Evolutionary conservation across 2,888 invertebrate species (phyloP).

Genomic region (Tipula confusa): DNA sequence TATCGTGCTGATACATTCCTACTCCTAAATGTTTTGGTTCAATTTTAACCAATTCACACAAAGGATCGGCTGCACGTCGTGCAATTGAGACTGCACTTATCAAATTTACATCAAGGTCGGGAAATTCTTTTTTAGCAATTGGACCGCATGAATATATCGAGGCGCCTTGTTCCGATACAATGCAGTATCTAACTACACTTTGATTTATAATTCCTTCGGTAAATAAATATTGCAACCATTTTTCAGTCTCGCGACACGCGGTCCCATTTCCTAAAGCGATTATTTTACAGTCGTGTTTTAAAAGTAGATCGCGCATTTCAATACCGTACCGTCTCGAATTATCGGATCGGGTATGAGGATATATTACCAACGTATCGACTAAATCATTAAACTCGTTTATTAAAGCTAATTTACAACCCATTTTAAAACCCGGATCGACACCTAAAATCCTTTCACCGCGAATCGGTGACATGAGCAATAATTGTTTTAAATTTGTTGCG

Average conservation of each 20-base stretch:
- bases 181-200: conserved; percentile 60
- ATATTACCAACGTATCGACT: conserved; percentile 63
- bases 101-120: conserved; percentile 74
- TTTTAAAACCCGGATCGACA: conserved; percentile 83
- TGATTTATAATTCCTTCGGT: conserved; percentile 54
- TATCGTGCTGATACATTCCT: conserved; percentile 94
- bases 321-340: conserved; percentile 41
- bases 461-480: conserved; percentile 75
- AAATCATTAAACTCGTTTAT: conserved; percentile 68
- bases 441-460: conserved; percentile 76
- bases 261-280: conserved; percentile 89
- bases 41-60: conserved; percentile 88
- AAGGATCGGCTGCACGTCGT: conserved; percentile 81
- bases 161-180: conserved; percentile 86
- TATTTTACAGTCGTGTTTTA: conserved; percentile 60
- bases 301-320: conserved; percentile 52
- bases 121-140: conserved; percentile 81
- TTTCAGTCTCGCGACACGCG: conserved; percentile 83
- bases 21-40: conserved; percentile 90
- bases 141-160: conserved; percentile 87
- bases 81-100: conserved; percentile 82
- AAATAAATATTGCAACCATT: conserved; percentile 62
- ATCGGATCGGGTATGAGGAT: conserved; percentile 56
- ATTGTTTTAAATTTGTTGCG: conserved; percentile 75
- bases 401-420: conserved; percentile 86